phyloP scores from a whole-genome alignment of 2,888 invertebrate genomes.

The Epistrophe grossulariae region DNA sequence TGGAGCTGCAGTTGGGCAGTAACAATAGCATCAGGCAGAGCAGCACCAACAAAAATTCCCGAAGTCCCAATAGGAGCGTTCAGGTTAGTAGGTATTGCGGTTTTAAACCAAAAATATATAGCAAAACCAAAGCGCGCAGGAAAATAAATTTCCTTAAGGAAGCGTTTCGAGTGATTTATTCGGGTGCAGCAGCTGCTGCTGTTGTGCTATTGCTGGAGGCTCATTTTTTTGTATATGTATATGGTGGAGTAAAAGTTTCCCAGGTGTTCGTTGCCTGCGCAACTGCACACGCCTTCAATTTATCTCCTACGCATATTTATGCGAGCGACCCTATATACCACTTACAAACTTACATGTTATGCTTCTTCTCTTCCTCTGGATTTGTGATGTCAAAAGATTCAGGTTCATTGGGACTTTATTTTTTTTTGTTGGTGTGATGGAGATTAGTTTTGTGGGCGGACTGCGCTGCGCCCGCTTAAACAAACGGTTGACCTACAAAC shows the following conservation, averaged over 20 bases:
- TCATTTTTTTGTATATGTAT: not conserved
- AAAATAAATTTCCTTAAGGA: slow-evolving; percentile 76
- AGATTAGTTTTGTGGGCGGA: slow-evolving; percentile 58
- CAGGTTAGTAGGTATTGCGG: slow-evolving; percentile 56
- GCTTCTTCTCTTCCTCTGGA: slow-evolving; percentile 16
- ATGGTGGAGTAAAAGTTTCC: slow-evolving; percentile 67
- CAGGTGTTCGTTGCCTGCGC: slow-evolving; percentile 66
- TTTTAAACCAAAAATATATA: not conserved
- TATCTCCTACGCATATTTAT: slow-evolving; percentile 69
- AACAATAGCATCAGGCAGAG: slow-evolving; percentile 65
- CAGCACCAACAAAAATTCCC: slow-evolving; percentile 71
- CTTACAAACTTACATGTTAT: not conserved
- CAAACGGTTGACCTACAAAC: slow-evolving; percentile 69
- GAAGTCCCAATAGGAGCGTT: slow-evolving; percentile 60
- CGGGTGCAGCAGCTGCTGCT: slow-evolving; percentile 68
- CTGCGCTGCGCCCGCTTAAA: slow-evolving; percentile 12
- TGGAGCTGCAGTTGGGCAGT: slow-evolving; percentile 80
- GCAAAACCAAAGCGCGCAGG: slow-evolving; percentile 57
- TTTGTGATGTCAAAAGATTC: slow-evolving; percentile 44
- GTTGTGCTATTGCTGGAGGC: not conserved
- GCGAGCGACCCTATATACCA: slow-evolving; percentile 13
- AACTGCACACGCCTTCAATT: slow-evolving; percentile 71
- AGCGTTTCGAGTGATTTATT: slow-evolving; percentile 73
- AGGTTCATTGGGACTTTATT: slow-evolving; percentile 41
- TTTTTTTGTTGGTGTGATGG: not conserved